Evolutionary conservation across 1,140 invertebrate genomes (phyloP).

Genomic region (Drosophila grimshawi): DNA sequence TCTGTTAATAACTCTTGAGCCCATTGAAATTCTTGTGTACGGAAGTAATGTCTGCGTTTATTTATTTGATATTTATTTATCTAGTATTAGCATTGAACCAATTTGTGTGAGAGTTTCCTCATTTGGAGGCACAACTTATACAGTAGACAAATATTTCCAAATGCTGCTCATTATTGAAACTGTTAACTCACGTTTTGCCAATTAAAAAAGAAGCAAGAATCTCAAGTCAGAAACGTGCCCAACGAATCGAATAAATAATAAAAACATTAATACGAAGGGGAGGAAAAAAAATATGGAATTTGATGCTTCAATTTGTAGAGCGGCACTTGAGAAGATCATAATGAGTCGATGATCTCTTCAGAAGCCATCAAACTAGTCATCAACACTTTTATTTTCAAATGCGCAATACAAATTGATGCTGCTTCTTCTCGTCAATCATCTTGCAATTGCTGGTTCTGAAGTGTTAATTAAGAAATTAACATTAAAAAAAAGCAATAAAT

Average conservation of each 20-base stretch:
- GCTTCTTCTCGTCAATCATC: slow-evolving; percentile 5
- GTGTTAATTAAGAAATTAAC: slow-evolving; percentile 82
- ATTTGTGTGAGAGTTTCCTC: slow-evolving; percentile 70
- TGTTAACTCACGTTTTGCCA: slow-evolving; percentile 78
- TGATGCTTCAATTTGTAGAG: slow-evolving; percentile 55
- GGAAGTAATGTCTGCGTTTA: slow-evolving; percentile 44
- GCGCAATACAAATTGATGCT: slow-evolving; percentile 48
- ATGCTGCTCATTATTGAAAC: slow-evolving; percentile 65
- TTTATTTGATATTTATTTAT: slow-evolving; percentile 57
- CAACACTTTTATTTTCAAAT: slow-evolving; percentile 79
- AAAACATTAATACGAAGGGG: slow-evolving; percentile 16
- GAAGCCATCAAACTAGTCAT: slow-evolving; percentile 48
- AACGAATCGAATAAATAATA: slow-evolving; percentile 39
- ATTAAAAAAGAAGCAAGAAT: slow-evolving; percentile 62
- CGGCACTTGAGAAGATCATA: slow-evolving; percentile 42
- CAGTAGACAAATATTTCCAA: slow-evolving; percentile 48
- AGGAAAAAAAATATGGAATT: slow-evolving; percentile 48
- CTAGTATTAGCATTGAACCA: slow-evolving; percentile 60
- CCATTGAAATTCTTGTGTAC: slow-evolving; percentile 16
- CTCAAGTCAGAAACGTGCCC: slow-evolving; percentile 73
- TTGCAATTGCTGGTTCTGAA: slow-evolving; percentile 36
- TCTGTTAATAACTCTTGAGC: slow-evolving; percentile 2
- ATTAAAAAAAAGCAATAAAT: slow-evolving; percentile 28
- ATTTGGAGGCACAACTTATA: slow-evolving; percentile 33
- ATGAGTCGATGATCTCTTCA: slow-evolving; percentile 41